phyloP scores from a whole-genome alignment of 2,888 invertebrate species.

The Thyatira batis region DNA sequence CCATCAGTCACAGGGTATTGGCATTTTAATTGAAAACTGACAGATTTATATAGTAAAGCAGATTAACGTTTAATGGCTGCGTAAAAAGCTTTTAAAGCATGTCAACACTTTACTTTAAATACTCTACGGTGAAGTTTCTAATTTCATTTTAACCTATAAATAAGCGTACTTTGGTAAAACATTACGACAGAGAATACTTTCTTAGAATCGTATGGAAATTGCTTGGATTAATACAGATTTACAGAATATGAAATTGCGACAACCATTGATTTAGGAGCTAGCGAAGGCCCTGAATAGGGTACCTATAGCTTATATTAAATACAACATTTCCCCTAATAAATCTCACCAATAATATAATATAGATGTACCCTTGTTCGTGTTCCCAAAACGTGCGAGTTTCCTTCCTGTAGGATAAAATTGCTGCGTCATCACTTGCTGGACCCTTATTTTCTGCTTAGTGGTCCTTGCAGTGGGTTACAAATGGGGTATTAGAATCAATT shows the following conservation, averaged over 20 bases:
- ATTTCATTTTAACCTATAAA: background rate
- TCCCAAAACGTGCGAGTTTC: background rate
- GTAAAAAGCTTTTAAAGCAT: slow-evolving; percentile 29
- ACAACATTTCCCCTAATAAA: too few species aligned
- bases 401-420: background rate
- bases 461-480: background rate
- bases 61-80: slow-evolving; percentile 21
- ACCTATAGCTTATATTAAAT: too few species aligned
- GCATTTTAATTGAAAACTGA: slow-evolving; percentile 37
- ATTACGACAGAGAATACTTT: too few species aligned
- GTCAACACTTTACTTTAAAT: slow-evolving; percentile 24
- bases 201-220: too few species aligned
- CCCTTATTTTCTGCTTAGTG: background rate
- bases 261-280: too few species aligned
- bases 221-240: too few species aligned
- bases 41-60: slow-evolving; percentile 31
- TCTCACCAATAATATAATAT: background rate
- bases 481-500: too few species aligned
- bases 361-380: background rate
- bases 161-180: too few species aligned
- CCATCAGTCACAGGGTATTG: slow-evolving; percentile 21
- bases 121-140: background rate
- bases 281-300: too few species aligned
- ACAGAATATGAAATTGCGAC: too few species aligned
- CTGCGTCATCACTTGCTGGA: background rate